Evolutionary conservation across 1,140 invertebrate genomes (phyloP), one percentile per base, ranked within the genome.

Genomic region (Acyrthosiphon pisum): DNA sequence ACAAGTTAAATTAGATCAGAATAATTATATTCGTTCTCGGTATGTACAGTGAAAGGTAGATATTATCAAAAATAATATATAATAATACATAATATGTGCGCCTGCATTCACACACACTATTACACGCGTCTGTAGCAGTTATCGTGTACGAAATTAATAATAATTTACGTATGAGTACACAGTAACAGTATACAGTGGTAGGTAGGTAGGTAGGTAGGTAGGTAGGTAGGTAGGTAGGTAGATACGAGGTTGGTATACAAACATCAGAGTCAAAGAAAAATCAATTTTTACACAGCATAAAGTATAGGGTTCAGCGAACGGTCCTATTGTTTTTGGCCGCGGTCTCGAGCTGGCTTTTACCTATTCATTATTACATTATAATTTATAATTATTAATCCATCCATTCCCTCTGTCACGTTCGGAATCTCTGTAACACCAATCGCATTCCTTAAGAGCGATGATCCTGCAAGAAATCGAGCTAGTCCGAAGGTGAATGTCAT

Each of bases 301-400:
- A 90, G 7, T 44, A 53, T 22, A 41, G 37, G n/a, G 87, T 89
- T 89, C 87, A 44, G 14, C 60, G 60, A 60, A 60, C 53, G 41
- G 37, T 46, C 44, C 37, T 91, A 91, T 91, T 91, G 90, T 91
- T 91, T 91, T 91, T 68, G 53, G 14, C 8, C 46, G 60, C 90
- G 30, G 18, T 91, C 41, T 91, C 56, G 2, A 91, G 37, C 90
- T 20, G 60, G 90, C 37, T 41, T 60, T 68, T 68, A 68, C 60
- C 60, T 44, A 50, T 89, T 89, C 87, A 89, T 89, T 86, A 86
- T 46, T 37, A 89, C 22, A 50, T 89, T 37, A 89, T 91, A 91
- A 91, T 91, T 89, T 37, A 89, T 91, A 91, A 91, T 91, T 76
- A 76, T 35, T 68, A 68, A 91, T 90, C 26, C 20, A 56, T 60